Percentiles rank a stretch among this genome's conserved stretches.
These are phyloP conservation scores for Benitochromis conjunctus DNA, from an alignment of 2,113 vertebrate species.

Conservation along the genomic window DNA sequence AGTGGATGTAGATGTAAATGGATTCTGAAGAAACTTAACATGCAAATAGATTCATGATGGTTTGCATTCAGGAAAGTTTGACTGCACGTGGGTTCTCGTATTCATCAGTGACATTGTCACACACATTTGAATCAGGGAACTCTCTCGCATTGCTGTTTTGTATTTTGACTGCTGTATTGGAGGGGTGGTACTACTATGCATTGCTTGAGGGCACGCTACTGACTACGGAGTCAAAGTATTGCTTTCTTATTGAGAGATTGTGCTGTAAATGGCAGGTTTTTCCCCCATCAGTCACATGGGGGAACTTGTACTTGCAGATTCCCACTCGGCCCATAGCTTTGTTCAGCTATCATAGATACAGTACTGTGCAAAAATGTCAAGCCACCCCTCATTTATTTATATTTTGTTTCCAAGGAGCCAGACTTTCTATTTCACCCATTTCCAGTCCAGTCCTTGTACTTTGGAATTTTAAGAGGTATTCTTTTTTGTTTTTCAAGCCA, in stretches of 20 bases:
- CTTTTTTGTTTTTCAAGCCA: background rate
- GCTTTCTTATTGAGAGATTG: background rate
- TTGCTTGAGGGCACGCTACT: background rate
- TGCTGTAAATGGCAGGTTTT: background rate
- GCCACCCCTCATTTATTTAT: background rate
- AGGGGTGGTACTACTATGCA: background rate
- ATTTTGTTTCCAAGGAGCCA: background rate
- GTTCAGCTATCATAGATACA: background rate
- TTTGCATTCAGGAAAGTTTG: conserved; percentile 5
- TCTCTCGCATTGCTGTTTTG: background rate
- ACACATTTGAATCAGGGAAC: background rate
- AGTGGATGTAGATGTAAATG: background rate
- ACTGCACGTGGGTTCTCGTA: background rate
- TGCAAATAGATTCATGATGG: background rate
- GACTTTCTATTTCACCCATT: background rate
- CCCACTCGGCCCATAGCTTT: background rate
- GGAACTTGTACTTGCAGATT: background rate
- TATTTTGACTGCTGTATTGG: background rate
- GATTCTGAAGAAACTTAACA: background rate
- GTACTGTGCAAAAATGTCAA: background rate
- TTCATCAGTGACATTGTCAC: background rate
- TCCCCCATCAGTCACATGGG: background rate
- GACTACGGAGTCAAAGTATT: background rate
- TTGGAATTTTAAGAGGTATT: background rate
- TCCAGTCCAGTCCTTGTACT: background rate